A percentile compares a stretch with the other conserved stretches of the same genome.
Evolutionary conservation across 2,888 invertebrate genomes (phyloP).

Genomic region (Morpho helenor): DNA sequence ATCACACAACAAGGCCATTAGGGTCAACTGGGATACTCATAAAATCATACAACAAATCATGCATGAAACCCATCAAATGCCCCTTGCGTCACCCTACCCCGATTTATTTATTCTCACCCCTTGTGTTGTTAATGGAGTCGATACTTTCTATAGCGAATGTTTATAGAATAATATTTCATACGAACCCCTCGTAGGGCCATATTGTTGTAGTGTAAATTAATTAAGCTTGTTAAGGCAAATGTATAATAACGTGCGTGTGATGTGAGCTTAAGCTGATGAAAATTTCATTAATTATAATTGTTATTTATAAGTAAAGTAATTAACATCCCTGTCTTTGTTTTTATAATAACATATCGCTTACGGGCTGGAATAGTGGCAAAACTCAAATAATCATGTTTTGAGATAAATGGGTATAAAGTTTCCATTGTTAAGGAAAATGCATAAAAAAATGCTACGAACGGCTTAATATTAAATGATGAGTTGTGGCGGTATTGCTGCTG

Average conservation of each 20-base stretch:
- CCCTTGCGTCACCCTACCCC: conserved; percentile 14
- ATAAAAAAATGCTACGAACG: too few relatives aligned
- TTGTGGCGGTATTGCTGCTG: too few relatives aligned
- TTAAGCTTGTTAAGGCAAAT: conserved; percentile 22
- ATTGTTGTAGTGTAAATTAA: conserved; percentile 25
- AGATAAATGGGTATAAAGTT: too few relatives aligned
- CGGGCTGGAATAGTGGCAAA: too few relatives aligned
- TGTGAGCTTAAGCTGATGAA: neutral
- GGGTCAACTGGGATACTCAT: conserved; percentile 6
- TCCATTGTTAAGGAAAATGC: too few relatives aligned
- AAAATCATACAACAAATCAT: conserved; percentile 14
- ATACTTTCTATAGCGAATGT: conserved; percentile 16
- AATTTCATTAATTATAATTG: conserved; percentile 2
- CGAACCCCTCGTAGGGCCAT: conserved; percentile 15
- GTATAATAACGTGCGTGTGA: conserved; percentile 7
- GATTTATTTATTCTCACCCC: conserved; percentile 15
- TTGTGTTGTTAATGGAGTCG: conserved; percentile 16
- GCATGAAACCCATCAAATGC: conserved; percentile 8
- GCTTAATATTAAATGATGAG: too few relatives aligned
- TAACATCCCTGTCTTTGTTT: too few relatives aligned
- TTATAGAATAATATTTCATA: conserved; percentile 21
- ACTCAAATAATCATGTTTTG: too few relatives aligned
- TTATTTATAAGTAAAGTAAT: too few relatives aligned
- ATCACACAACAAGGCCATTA: too few relatives aligned
- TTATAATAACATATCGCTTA: too few relatives aligned